Evolutionary conservation across 2,888 invertebrate species (phyloP), one percentile per base, ranked within the genome.

Genomic region (Watsonalla cultraria): DNA sequence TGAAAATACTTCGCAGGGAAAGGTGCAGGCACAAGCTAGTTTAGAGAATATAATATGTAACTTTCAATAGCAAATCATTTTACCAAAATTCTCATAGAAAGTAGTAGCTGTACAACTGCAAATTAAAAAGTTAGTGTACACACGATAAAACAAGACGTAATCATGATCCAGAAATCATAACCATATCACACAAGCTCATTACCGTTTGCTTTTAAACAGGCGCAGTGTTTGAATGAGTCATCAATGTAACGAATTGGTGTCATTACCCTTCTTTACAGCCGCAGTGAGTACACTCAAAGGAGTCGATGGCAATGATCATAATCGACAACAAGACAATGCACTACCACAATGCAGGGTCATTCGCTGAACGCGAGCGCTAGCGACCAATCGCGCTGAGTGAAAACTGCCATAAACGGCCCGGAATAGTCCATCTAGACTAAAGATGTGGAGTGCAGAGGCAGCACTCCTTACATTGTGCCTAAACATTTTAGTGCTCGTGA

Each of bases 331-430:
- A 80, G 81, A 81, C 80, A 84, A 75, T 84, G 86, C 84, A 85
- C 84, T 85, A 82, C 74, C 74, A 71, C 72, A 55, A 55, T 49
- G 60, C 57, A 52, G 64, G 76, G 78, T 77, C 80, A 80, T 80
- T 80, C 76, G 66, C 73, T 68, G 63, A 64, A 62, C 66, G 69
- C 68, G 67, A 71, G 70, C 66, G 65, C 63, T 65, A 72, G 71
- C 76, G 77, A 79, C 84, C 87, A 89, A 88, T 90, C 86, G 82
- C 65, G 77, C 76, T 88, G 88, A 90, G 89, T 90, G 89, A 90
- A 88, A 86, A 84, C 83, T 84, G 86, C 86, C 86, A 88, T 89
- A 87, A 86, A 86, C 79, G 80, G 67, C 61, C 65, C 62, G 61
- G 73, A 80, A 76, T 75, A 67, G 72, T 63, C 69, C 69, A 64